A percentile compares a stretch with the other conserved stretches of the same genome.
phyloP scores from a whole-genome alignment of 2,113 vertebrate species.

The Guaruba guarouba region DNA sequence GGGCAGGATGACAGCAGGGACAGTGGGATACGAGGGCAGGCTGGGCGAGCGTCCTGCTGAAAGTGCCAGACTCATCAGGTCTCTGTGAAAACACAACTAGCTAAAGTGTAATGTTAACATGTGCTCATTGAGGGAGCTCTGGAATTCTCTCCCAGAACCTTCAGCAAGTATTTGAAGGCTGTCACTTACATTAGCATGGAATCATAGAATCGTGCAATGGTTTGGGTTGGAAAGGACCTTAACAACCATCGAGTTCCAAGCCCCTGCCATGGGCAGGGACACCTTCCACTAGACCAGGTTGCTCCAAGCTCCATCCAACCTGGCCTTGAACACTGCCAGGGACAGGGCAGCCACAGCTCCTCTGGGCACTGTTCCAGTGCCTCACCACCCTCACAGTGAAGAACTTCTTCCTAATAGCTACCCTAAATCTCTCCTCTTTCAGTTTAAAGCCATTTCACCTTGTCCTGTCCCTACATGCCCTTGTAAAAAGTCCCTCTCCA shows the following conservation, averaged over 20 bases:
- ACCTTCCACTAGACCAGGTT: not conserved
- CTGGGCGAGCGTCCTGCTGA: not conserved
- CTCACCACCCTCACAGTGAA: not conserved
- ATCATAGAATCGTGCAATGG: not conserved
- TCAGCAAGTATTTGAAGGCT: not conserved
- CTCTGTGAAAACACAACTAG: accelerated
- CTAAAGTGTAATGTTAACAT: not conserved
- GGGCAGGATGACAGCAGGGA: not conserved
- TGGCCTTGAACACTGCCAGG: not conserved
- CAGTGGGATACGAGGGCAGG: not conserved
- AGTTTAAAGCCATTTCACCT: not conserved
- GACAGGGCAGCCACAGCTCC: not conserved
- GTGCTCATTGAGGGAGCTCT: not conserved
- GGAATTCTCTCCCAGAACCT: not conserved
- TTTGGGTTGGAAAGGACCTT: not conserved
- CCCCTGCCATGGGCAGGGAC: not conserved
- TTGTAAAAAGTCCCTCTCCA: not conserved
- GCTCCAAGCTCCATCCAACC: not conserved
- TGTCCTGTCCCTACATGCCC: not conserved
- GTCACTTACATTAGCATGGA: not conserved
- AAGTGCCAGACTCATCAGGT: not conserved
- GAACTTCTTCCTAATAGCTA: not conserved
- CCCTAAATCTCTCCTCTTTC: not conserved
- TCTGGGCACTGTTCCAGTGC: not conserved
- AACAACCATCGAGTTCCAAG: not conserved